Conservation (phyloP, 2,797 vertebrate genomes). For the Poeciliopsis gracilis region DNA sequence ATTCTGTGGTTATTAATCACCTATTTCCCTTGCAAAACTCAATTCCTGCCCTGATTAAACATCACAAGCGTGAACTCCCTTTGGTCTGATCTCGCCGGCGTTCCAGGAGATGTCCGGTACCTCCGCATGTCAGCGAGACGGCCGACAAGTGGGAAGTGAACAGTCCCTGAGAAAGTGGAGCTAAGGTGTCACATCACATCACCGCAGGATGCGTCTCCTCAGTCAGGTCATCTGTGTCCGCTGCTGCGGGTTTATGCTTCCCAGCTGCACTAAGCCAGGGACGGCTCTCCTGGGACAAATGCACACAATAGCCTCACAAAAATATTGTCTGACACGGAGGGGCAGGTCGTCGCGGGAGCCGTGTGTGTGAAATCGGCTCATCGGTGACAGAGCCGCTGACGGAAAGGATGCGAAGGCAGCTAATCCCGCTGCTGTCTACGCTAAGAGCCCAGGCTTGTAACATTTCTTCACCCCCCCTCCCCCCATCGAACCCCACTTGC, state of each 20-base stretch:
- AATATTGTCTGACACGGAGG: constrained; percentile 36
- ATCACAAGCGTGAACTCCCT: constrained; percentile 33
- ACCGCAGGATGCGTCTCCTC: constrained; percentile 52
- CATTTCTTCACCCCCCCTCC: constrained; percentile 18
- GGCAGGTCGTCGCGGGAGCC: constrained; percentile 15
- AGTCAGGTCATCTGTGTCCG: constrained; percentile 60
- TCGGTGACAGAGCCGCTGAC: constrained; percentile 43
- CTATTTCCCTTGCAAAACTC: constrained; percentile 2
- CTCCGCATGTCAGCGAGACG: constrained; percentile 42
- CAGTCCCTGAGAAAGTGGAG: constrained; percentile 29
- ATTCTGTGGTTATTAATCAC: constrained; percentile 10
- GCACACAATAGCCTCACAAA: constrained; percentile 23
- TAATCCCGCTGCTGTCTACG: constrained; percentile 44
- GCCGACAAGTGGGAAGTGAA: constrained; percentile 37
- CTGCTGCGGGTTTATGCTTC: constrained; percentile 45
- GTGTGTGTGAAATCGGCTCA: constrained; percentile 43
- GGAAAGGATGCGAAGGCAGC: constrained; percentile 38
- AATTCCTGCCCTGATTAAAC: constrained; percentile 24
- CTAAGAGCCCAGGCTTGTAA: constrained; percentile 7
- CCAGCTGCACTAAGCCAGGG: constrained; percentile 34
- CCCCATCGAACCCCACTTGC: not conserved
- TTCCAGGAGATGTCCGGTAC: constrained; percentile 42
- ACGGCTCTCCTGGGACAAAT: constrained; percentile 45
- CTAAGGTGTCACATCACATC: constrained; percentile 64
- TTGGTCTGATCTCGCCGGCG: constrained; percentile 42